phyloP scores from a whole-genome alignment of 2,888 invertebrate species.

The Cheilosia pagana region DNA sequence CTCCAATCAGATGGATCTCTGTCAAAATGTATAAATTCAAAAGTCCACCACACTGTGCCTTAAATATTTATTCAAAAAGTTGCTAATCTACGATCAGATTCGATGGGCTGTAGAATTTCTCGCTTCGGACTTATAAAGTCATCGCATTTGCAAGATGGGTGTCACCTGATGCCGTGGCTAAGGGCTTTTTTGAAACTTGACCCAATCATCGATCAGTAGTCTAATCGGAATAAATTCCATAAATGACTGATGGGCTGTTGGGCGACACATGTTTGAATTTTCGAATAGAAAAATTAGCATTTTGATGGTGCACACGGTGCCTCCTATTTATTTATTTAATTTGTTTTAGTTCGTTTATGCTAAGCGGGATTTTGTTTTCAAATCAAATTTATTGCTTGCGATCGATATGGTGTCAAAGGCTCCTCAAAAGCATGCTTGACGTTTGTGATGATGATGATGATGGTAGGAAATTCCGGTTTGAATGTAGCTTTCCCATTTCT shows the following conservation, averaged over 20 bases:
- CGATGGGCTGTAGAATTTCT: background rate
- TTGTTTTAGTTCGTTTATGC: background rate
- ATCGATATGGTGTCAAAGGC: too few relatives aligned
- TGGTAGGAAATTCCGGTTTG: too few relatives aligned
- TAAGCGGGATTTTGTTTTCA: background rate
- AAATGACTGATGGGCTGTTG: slow-evolving; percentile 14
- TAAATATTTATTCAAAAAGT: too few relatives aligned
- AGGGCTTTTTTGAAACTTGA: slow-evolving; percentile 6
- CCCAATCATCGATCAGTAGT: background rate
- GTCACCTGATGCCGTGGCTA: background rate
- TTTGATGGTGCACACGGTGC: background rate
- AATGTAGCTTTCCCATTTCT: too few relatives aligned
- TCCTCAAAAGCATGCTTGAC: too few relatives aligned
- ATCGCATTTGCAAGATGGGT: slow-evolving; percentile 7
- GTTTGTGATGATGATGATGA: too few relatives aligned
- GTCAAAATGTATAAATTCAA: too few relatives aligned
- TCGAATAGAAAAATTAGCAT: background rate
- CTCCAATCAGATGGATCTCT: too few relatives aligned
- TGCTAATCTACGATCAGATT: too few relatives aligned
- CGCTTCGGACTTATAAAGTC: slow-evolving; percentile 10
- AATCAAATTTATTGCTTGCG: too few relatives aligned
- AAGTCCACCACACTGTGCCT: too few relatives aligned
- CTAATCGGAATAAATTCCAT: slow-evolving; percentile 11
- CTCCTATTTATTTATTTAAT: background rate
- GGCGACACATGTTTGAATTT: background rate